Base-by-base conservation (phyloP, 2,888 invertebrate genomes). In the Cyaniris semiargus region DNA sequence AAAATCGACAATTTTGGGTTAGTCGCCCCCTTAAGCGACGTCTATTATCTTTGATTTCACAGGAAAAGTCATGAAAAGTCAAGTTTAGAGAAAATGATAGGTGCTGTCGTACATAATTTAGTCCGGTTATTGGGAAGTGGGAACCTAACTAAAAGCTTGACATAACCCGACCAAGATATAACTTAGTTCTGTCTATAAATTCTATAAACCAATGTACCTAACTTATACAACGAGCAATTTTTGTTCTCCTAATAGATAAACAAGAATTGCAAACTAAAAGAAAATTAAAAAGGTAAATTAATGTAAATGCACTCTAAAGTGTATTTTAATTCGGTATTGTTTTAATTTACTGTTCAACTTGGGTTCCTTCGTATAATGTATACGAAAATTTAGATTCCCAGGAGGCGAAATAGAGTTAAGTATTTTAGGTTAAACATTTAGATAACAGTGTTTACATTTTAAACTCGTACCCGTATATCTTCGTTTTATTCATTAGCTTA, bases 341-440 rank as follows among this genome's bases (percentile, higher is more conserved):
- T 58, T 58, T n/a, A 58, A n/a, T 58, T 58, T 18, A 21, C 15
- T 21, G 21, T 58, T 21, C 7, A 58, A 21, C 58, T 58, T 58
- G 21, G n/a, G 7, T 58, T 58, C 8, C 7, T 58, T 21, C 15
- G 21, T 21, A 58, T 8, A 58, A 58, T 58, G 58, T 58, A n/a
- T 58, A 58, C 58, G 60, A 60, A 10, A 21, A 66, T 66, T 27
- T 66, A 31, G 27, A 66, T 66, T 31, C 66, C 66, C 66, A 66
- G 66, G 23, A 23, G 23, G 23, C 60, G 4, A 66, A 66, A 66
- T 27, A 66, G 60, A 27, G 27, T 27, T 15, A 66, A 66, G 66
- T 21, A 31, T 66, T 66, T 66, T 66, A 66, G 18, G 27, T 66
- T 66, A 6, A 60, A 66, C 27, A 66, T 66, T 66, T 66, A 66